Conservation (phyloP, 2,888 invertebrate genomes). For the Octonoba sinensis region DNA sequence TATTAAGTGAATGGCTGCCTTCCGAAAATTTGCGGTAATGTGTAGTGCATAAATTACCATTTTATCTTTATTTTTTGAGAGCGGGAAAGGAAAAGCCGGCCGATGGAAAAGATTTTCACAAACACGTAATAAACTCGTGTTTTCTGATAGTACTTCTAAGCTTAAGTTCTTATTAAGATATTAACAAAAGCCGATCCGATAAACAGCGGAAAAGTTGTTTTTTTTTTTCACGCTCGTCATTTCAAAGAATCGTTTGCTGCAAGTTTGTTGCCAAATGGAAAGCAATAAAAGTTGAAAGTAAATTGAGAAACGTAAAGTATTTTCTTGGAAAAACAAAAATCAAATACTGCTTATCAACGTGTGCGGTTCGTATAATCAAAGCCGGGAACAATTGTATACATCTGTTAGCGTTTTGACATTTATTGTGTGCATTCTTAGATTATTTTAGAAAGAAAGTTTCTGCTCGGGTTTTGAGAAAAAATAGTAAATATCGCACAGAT, state of each 20-base stretch:
- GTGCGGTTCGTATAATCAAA: neutral
- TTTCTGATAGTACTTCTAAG: conserved; percentile 33
- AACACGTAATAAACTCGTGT: conserved; percentile 60
- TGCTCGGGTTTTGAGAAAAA: too few relatives aligned
- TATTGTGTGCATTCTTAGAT: too few relatives aligned
- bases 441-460: too few relatives aligned
- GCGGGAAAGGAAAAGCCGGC: neutral
- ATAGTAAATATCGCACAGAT: too few relatives aligned
- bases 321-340: conserved; percentile 16
- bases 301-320: conserved; percentile 29
- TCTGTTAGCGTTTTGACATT: too few relatives aligned
- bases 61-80: conserved; percentile 63
- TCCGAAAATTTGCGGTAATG: conserved; percentile 58
- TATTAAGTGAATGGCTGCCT: conserved; percentile 61
- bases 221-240: conserved; percentile 9
- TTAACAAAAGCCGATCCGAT: conserved; percentile 28
- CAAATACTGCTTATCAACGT: neutral
- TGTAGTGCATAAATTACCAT: conserved; percentile 59
- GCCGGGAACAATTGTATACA: neutral
- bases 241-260: too few relatives aligned
- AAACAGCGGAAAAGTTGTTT: conserved; percentile 3
- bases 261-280: conserved; percentile 12
- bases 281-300: conserved; percentile 35
- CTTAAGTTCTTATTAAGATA: conserved; percentile 63
- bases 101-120: conserved; percentile 19